Base-by-base conservation (phyloP, 2,797 vertebrate genomes). In the Betta splendens region DNA sequence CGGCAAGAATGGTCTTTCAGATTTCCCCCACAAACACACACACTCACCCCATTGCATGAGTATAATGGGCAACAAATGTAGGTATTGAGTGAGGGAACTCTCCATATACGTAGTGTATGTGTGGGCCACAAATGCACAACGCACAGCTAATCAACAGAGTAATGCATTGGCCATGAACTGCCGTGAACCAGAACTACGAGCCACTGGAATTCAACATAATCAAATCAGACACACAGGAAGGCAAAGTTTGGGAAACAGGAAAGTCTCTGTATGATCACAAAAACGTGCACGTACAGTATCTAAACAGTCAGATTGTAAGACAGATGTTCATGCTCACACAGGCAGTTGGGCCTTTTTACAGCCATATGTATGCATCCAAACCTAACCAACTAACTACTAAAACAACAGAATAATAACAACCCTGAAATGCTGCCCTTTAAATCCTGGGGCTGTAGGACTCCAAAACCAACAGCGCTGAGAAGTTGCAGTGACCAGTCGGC, bases 181-280 rank as follows among this genome's bases (percentile, higher is more conserved):
- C 11, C 37, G 9, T 52, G 33, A 54, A 39, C 17, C 10, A 16
- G 32, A 67, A 25, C 33, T 33, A 1, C 32, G 35, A 37, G 42
- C 46, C 51, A 36, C 13, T 60, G 38, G 29, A 49, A 26, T 17
- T 26, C 56, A 10, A n/a, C 42, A 18, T 43, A 60, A 79, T 66
- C 23, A 61, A 51, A 77, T 62, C 53, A 49, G 29, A 59, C 42
- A 60, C 20, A 52, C 35, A 32, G 13, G 13, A 37, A 17, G 47
- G 48, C 31, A 58, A 42, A 59, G 26, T 28, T 17, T 49, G 2
- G 37, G 20, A 63, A 57, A 28, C 37, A 48, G 23, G 25, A 10
- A 56, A 48, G 66, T 58, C 31, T 61, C 39, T 15, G 25, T 47
- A 59, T 61, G 33, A 69, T 67, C 44, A 33, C 42, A 54, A 53